Evolutionary conservation across 1,140 invertebrate genomes (phyloP), one percentile per base, ranked within the genome.

Genomic region (Hestina assimilis): DNA sequence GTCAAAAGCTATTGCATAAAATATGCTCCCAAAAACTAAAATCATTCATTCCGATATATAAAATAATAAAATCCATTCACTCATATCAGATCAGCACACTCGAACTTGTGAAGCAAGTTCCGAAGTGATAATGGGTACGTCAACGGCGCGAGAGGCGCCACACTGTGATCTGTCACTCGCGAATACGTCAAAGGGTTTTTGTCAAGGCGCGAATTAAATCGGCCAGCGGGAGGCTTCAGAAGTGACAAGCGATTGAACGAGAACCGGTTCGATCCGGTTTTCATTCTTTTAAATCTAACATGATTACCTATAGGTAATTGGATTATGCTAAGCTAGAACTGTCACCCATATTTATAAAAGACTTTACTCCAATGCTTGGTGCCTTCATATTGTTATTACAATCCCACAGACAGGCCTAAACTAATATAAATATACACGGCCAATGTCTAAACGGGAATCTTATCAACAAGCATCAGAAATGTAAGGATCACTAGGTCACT

Each of bases 161-260:
- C 61, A 66, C 83, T 81, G 83, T 40, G 82, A 77, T 69, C 71
- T 81, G 83, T 86, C 83, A 83, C 55, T 40, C 38, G 58, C 76
- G 78, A 80, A 75, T 66, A 64, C 66, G 71, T 83, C 76, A 86
- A 86, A 86, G 83, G 83, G 83, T 81, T 83, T 53, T 76, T 75
- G 76, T 77, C 70, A 79, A 72, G 67, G 82, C 71, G 72, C 69
- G 77, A 81, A 86, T 86, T 83, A 83, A 85, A 84, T 69, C 81
- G 46, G 59, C 62, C 83, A 84, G 83, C 83, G 78, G 83, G 83
- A 76, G 81, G 76, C 69, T 69, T 69, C 50, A 61, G 64, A 71
- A 61, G 60, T 68, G 69, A 65, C 61, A 60, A 61, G 57, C 60
- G 58, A 72, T 80, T 75, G 73, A 82, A 75, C 68, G 51, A 47